Base-by-base conservation (phyloP, 2,888 invertebrate genomes). In the Drosophila tanythrix region DNA sequence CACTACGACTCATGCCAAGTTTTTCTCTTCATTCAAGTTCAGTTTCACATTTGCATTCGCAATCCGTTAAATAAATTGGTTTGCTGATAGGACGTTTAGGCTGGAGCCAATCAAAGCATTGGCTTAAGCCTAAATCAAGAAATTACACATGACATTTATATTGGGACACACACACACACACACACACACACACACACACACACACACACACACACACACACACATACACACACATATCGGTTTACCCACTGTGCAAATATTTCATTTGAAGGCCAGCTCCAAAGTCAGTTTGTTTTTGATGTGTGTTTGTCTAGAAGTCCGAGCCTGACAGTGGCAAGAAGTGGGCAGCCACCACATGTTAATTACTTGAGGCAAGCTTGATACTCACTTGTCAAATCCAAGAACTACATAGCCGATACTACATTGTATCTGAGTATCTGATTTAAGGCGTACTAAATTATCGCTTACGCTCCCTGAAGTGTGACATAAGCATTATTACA, bases 61-160 rank as follows among this genome's bases (percentile, higher is more conserved):
- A 29, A 29, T 15, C 43, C 53, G 35, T 58, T 59, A 67, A 62
- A 65, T 76, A 58, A 76, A 60, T 53, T 61, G 71, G 71, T 67
- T 75, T 38, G 25, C 46, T 59, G 58, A 50, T 33, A n/a, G 40
- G 27, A 53, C 64, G 27, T 43, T 66, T 48, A 59, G 69, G 58
- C 60, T 63, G 55, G 46, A 43, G 29, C 59, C 38, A 18, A 43
- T 3, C 27, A 21, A 25, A 46, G 33, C 38, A 50, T 50, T 53
- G 40, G n/a, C 52, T 64, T 61, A 53, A 36, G 72, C 65, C 76
- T 85, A 76, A 83, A 88, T 88, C 88, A 88, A 76, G 72, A 74
- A 81, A 74, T 79, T 83, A 76, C 79, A 77, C 79, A 71, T 66
- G 59, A 70, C 71, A 82, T 87, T 83, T 68, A 81, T 73, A 79